A percentile compares a stretch with the other conserved stretches of the same genome.
These are phyloP conservation scores for Vanessa cardui DNA, from an alignment of 2,888 invertebrate species.

Conservation along the genomic window DNA sequence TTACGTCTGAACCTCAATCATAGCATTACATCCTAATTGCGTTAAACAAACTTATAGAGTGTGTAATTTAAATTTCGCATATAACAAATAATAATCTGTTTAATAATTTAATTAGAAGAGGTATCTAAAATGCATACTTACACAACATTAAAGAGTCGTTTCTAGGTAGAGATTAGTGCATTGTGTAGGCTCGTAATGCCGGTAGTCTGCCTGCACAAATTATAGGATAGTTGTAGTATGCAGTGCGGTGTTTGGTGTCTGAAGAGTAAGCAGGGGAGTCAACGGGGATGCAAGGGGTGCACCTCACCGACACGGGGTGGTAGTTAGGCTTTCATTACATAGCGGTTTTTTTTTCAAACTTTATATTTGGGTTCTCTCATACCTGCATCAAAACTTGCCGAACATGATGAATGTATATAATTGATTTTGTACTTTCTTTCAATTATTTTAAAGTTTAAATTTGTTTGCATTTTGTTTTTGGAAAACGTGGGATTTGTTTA, in stretches of 20 bases:
- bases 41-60: too few relatives aligned
- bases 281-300: slow-evolving; percentile 30
- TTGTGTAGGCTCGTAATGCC: slow-evolving; percentile 25
- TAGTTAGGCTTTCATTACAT: slow-evolving; percentile 43
- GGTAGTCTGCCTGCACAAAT: slow-evolving; percentile 34
- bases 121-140: neutral
- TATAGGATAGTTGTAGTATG: slow-evolving; percentile 40
- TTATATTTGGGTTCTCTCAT: slow-evolving; percentile 33
- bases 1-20: too few relatives aligned
- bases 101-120: neutral
- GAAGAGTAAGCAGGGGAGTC: slow-evolving; percentile 42
- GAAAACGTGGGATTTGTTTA: too few relatives aligned
- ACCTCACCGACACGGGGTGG: slow-evolving; percentile 37
- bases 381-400: slow-evolving; percentile 17
- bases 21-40: too few relatives aligned
- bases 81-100: neutral
- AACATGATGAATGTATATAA: neutral
- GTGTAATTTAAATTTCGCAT: too few relatives aligned
- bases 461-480: neutral
- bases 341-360: slow-evolving; percentile 39
- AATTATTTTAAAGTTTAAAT: neutral
- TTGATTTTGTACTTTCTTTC: neutral
- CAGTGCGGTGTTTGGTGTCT: slow-evolving; percentile 37
- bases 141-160: slow-evolving; percentile 6
- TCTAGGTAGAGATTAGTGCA: slow-evolving; percentile 22